phyloP scores from a whole-genome alignment of 2,888 invertebrate species.

The Epicampocera succincta region DNA sequence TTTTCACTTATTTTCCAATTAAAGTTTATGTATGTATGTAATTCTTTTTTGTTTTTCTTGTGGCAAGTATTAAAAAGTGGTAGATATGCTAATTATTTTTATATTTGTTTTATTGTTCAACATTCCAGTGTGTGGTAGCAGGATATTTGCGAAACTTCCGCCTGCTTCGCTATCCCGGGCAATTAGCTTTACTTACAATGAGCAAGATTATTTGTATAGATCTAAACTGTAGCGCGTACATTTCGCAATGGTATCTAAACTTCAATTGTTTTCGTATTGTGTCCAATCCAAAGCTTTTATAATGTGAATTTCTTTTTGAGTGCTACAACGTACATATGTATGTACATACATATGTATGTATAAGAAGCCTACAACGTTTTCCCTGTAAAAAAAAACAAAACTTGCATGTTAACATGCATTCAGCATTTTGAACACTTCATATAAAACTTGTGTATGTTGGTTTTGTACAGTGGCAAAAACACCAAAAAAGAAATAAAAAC shows the following conservation, averaged over 20 bases:
- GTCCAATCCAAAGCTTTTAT: conserved; percentile 79
- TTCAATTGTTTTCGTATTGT: conserved; percentile 79
- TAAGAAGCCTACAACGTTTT: conserved; percentile 50
- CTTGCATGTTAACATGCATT: conserved; percentile 59
- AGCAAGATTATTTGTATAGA: conserved; percentile 75
- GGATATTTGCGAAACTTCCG: neutral
- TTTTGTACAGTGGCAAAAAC: conserved; percentile 38
- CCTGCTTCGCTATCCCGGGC: conserved; percentile 39
- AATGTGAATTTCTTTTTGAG: conserved; percentile 73
- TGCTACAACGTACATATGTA: conserved; percentile 33
- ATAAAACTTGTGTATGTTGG: conserved; percentile 39
- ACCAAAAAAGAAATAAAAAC: neutral
- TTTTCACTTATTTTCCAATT: conserved; percentile 6
- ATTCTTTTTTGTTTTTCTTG: too few species aligned
- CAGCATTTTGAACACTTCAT: conserved; percentile 48
- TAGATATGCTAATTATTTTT: neutral
- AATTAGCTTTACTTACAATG: conserved; percentile 77
- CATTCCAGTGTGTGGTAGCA: neutral
- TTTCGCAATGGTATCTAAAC: conserved; percentile 79
- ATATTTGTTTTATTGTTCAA: neutral
- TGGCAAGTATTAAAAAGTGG: neutral
- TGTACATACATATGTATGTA: conserved; percentile 1
- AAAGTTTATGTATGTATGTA: too few species aligned
- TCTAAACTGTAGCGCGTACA: conserved; percentile 76
- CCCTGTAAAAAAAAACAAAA: conserved; percentile 51